Conservation (phyloP, 2,113 vertebrate genomes). For the Rhea pennata region DNA sequence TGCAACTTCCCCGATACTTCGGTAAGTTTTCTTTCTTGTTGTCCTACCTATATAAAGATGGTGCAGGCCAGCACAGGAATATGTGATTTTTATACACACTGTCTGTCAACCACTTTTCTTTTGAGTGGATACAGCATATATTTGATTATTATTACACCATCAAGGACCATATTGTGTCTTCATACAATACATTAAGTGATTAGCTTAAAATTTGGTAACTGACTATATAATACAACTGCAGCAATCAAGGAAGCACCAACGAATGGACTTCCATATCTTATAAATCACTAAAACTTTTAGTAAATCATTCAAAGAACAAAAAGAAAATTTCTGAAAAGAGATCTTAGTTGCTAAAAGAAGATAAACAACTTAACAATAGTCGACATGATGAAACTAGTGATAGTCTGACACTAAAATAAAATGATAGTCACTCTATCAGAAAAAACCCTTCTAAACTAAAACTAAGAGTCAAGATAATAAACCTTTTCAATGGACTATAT, state of each 20-base stretch:
- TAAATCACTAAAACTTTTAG: background rate
- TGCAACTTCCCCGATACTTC: background rate
- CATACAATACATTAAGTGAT: background rate
- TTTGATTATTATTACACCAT: background rate
- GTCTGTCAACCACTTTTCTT: background rate
- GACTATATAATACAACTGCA: background rate
- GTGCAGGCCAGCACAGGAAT: background rate
- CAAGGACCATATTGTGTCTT: background rate
- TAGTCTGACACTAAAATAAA: background rate
- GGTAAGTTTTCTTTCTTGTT: background rate
- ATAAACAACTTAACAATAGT: background rate
- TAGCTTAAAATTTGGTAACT: background rate
- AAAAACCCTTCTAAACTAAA: background rate
- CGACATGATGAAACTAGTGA: background rate
- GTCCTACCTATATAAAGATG: background rate
- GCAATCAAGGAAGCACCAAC: background rate
- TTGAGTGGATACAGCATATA: background rate
- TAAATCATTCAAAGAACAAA: background rate
- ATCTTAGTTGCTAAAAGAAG: background rate
- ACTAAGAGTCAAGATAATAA: background rate
- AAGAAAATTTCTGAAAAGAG: background rate
- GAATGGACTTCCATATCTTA: background rate
- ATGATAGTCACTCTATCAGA: background rate
- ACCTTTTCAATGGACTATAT: background rate
- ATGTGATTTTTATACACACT: background rate